phyloP scores from a whole-genome alignment of 2,797 vertebrate species.

The Sebastes miniatus region DNA sequence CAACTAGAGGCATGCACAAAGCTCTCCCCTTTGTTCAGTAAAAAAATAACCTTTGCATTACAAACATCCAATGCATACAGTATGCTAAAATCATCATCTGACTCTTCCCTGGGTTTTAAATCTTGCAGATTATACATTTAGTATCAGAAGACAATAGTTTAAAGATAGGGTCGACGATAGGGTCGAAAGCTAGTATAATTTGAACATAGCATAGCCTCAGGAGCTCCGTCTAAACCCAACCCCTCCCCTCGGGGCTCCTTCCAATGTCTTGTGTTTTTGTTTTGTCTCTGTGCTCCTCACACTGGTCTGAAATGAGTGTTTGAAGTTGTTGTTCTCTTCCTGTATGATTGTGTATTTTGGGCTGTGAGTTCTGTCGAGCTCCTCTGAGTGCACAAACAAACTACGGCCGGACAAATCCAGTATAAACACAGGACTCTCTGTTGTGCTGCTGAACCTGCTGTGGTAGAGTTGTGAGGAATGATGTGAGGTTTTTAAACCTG shows the following conservation, averaged over 20 bases:
- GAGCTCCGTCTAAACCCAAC: no score
- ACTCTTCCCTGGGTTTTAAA: background rate
- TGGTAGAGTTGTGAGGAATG: background rate
- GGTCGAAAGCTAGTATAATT: fast-evolving
- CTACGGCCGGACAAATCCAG: background rate
- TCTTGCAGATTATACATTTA: background rate
- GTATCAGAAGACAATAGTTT: background rate
- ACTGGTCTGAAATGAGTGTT: background rate
- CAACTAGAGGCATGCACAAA: constrained; percentile 14
- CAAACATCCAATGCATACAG: background rate
- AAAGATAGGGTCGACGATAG: no score
- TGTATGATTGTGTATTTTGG: background rate
- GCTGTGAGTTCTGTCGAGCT: background rate
- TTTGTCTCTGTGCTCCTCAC: background rate
- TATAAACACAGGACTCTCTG: background rate
- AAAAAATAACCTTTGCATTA: background rate
- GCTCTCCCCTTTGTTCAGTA: background rate
- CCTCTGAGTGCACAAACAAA: background rate
- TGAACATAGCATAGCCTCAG: no score
- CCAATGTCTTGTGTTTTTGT: background rate
- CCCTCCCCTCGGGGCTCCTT: no score
- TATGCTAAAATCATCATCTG: background rate
- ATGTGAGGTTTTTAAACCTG: background rate
- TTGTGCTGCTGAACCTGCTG: background rate
- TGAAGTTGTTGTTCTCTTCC: background rate